These are phyloP conservation scores for Sisyra terminalis DNA, from an alignment of 2,888 invertebrate species.

Conservation along the genomic window DNA sequence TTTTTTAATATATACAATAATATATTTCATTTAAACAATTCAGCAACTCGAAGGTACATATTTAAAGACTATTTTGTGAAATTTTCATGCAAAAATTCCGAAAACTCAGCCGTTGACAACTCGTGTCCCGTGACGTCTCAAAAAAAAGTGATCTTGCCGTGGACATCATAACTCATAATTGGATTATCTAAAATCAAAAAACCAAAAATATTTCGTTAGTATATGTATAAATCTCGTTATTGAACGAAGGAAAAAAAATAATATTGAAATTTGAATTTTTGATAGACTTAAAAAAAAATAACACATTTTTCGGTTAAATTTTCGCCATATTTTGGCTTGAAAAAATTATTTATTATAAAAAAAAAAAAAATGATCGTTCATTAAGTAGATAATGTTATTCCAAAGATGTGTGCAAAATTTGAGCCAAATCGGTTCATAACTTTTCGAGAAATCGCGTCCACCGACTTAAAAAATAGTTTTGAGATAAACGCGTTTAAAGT, in stretches of 20 bases:
- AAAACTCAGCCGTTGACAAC: slow-evolving; percentile 4
- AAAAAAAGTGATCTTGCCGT: too few relatives aligned
- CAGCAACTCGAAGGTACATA: too few relatives aligned
- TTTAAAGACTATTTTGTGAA: too few relatives aligned
- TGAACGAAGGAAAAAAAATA: neutral
- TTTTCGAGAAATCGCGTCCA: slow-evolving; percentile 11
- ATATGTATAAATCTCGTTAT: too few relatives aligned
- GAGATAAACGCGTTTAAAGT: slow-evolving; percentile 13
- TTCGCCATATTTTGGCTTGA: slow-evolving; percentile 2
- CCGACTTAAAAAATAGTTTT: slow-evolving; percentile 11
- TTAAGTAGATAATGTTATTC: neutral
- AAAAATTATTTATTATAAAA: slow-evolving; percentile 2
- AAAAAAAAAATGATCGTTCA: neutral
- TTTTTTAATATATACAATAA: too few relatives aligned
- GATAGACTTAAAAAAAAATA: neutral
- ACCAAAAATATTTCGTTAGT: too few relatives aligned
- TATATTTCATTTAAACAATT: too few relatives aligned
- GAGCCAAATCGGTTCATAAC: slow-evolving; percentile 12
- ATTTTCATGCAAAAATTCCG: slow-evolving; percentile 1
- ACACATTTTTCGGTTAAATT: neutral
- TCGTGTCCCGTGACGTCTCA: slow-evolving; percentile 2
- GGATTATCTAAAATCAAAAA: too few relatives aligned
- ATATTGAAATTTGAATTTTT: neutral
- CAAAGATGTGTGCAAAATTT: slow-evolving; percentile 6
- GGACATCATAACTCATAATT: too few relatives aligned